Conservation (phyloP, 2,113 vertebrate genomes). For the Petromus typicus region DNA sequence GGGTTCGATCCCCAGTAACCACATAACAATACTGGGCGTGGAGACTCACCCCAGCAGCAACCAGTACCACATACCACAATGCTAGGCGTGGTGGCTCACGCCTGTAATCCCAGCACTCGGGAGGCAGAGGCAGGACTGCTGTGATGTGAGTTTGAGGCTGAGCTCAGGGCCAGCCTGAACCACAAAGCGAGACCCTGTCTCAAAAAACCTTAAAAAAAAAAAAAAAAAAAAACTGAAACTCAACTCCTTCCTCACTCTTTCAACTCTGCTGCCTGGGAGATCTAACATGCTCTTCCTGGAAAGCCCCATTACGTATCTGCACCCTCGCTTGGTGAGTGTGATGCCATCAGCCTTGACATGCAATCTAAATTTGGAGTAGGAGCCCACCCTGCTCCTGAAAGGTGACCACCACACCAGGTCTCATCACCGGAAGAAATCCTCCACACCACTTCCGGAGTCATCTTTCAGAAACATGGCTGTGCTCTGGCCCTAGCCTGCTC, state of each 20-base stretch:
- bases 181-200: too few species aligned
- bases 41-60: too few species aligned
- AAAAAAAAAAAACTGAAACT: background rate
- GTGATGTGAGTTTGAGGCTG: too few species aligned
- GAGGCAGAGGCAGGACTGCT: too few species aligned
- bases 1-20: too few species aligned
- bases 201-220: too few species aligned
- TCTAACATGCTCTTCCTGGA: background rate
- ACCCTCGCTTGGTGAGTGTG: background rate
- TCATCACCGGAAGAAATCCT: background rate
- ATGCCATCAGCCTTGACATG: background rate
- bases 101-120: too few species aligned
- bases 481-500: background rate
- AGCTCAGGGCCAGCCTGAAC: too few species aligned
- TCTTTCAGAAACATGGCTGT: background rate
- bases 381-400: background rate
- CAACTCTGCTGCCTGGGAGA: background rate
- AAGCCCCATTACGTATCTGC: background rate
- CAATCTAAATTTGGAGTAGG: background rate
- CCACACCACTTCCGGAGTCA: background rate
- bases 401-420: background rate
- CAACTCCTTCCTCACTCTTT: background rate
- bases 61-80: too few species aligned
- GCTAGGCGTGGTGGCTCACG: too few species aligned
- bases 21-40: too few species aligned